Evolutionary conservation across 2,888 invertebrate genomes (phyloP).

Genomic region (Poecilus cupreus): DNA sequence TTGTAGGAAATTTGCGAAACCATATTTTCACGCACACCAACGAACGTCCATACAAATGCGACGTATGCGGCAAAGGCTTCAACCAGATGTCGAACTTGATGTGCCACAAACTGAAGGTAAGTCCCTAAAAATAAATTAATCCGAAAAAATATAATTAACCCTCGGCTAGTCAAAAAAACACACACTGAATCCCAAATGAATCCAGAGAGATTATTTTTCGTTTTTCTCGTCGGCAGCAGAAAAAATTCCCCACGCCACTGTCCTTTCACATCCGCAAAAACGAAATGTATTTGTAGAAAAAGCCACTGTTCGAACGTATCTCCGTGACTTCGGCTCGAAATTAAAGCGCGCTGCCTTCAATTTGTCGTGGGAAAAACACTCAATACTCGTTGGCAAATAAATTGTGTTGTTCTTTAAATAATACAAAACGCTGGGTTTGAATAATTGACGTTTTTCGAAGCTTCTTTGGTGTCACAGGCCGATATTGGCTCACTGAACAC

Average conservation of each 20-base stretch:
- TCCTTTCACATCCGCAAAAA: too few relatives aligned
- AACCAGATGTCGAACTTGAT: slow-evolving; percentile 88
- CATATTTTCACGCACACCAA: slow-evolving; percentile 87
- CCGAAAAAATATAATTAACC: neutral
- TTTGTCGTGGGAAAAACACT: neutral
- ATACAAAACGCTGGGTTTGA: neutral
- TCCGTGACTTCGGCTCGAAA: neutral
- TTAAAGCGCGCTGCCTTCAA: neutral
- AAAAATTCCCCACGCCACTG: too few relatives aligned
- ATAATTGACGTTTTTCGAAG: neutral
- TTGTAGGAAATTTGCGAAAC: slow-evolving; percentile 82
- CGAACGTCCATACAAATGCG: slow-evolving; percentile 85
- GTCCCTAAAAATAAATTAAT: neutral
- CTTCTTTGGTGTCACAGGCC: neutral
- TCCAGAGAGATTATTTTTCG: too few relatives aligned
- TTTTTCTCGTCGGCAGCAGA: too few relatives aligned
- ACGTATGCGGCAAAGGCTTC: slow-evolving; percentile 84
- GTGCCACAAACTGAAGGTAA: slow-evolving; percentile 84
- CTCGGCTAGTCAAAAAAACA: neutral
- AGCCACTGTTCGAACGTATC: neutral
- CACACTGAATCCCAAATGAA: too few relatives aligned
- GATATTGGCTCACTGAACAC: too few relatives aligned
- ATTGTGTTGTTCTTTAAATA: neutral
- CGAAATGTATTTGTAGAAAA: too few relatives aligned
- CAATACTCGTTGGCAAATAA: neutral